Evolutionary conservation across 2,888 invertebrate genomes (phyloP).

Genomic region (Sepiola atlantica): DNA sequence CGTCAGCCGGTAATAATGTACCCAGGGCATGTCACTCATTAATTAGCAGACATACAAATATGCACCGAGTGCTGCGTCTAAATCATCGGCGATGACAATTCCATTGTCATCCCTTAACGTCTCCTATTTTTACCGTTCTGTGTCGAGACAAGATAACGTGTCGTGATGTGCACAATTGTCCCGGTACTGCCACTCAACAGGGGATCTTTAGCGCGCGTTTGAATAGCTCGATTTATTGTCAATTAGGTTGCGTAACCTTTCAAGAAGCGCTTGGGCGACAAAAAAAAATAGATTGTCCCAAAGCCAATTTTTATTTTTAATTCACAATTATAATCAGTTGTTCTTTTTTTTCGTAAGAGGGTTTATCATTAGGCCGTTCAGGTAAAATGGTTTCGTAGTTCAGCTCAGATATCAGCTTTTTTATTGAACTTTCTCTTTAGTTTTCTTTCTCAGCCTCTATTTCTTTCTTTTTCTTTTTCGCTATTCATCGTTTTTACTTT

Average conservation of each 20-base stretch:
- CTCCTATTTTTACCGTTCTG: background rate
- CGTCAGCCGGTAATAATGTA: background rate
- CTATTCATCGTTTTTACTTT: background rate
- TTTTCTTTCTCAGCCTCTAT: background rate
- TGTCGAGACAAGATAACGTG: background rate
- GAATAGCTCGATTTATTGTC: background rate
- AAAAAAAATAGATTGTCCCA: too few relatives aligned
- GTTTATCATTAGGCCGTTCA: too few relatives aligned
- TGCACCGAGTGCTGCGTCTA: background rate
- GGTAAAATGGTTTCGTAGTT: too few relatives aligned
- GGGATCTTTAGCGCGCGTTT: background rate
- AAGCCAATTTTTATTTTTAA: too few relatives aligned
- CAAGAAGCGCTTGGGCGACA: too few relatives aligned
- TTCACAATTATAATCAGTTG: too few relatives aligned
- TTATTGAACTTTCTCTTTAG: background rate
- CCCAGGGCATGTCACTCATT: background rate
- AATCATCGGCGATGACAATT: background rate
- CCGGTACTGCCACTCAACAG: background rate
- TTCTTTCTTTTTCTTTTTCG: background rate
- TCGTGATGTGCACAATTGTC: background rate
- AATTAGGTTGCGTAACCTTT: background rate
- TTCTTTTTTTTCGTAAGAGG: too few relatives aligned
- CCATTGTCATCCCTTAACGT: background rate
- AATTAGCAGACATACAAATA: background rate
- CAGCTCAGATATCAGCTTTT: too few relatives aligned